A percentile compares a stretch with the other conserved stretches of the same genome.
These are phyloP conservation scores for Melanocharis versteri DNA, from an alignment of 2,113 vertebrate species.

Conservation along the genomic window DNA sequence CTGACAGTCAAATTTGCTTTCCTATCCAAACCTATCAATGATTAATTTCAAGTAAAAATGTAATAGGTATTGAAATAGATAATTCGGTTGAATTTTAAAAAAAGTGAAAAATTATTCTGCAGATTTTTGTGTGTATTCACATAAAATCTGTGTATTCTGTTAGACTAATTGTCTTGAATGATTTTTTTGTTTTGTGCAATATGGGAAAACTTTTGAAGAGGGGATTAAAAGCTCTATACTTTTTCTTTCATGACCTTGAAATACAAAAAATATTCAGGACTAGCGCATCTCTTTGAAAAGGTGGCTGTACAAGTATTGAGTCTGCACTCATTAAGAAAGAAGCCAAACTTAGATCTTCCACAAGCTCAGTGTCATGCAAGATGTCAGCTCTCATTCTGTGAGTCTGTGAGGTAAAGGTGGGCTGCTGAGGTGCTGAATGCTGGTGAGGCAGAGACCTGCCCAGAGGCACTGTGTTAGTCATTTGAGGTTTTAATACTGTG, in stretches of 20 bases:
- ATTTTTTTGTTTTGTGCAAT: not conserved
- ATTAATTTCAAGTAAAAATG: not conserved
- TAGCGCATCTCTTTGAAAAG: not conserved
- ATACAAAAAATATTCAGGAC: no score
- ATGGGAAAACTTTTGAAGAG: not conserved
- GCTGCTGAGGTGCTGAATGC: not conserved
- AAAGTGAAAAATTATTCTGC: not conserved
- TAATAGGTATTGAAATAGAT: not conserved
- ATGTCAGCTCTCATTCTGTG: not conserved
- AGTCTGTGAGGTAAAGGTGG: not conserved
- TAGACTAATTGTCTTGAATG: not conserved
- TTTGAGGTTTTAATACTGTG: not conserved
- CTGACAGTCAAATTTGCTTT: not conserved
- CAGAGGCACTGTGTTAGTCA: accelerated
- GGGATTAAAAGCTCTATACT: not conserved
- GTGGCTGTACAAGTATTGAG: not conserved
- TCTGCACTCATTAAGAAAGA: not conserved
- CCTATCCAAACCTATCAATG: not conserved
- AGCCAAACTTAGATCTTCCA: not conserved
- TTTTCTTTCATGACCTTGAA: not conserved
- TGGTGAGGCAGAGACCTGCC: not conserved
- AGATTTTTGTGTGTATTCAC: not conserved
- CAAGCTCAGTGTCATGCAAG: accelerated
- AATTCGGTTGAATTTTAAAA: not conserved
- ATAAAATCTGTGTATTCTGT: not conserved